Evolutionary conservation across 2,797 vertebrate genomes (phyloP).

Genomic region (Ctenosaura bakeri): DNA sequence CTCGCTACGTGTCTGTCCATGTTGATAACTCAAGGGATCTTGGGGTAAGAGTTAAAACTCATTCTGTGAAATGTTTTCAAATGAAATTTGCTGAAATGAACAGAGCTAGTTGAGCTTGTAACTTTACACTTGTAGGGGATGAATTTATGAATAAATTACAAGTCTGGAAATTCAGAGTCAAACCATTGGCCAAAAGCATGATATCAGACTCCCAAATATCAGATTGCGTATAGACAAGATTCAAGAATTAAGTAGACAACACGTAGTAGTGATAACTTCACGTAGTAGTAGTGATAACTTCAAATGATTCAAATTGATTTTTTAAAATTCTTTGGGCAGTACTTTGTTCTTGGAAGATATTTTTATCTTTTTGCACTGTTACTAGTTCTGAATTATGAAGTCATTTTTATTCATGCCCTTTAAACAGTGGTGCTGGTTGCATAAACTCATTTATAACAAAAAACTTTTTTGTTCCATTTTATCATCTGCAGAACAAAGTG

Average conservation of each 20-base stretch:
- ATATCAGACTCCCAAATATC: not conserved
- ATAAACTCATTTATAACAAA: not conserved
- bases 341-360: not conserved
- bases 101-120: not conserved
- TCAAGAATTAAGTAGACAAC: not conserved
- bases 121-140: not conserved
- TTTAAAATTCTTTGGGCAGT: not conserved
- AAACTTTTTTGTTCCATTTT: conserved; percentile 56
- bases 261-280: not conserved
- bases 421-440: not conserved
- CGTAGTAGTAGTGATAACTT: not conserved
- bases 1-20: conserved; percentile 93
- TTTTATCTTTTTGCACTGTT: conserved; percentile 21
- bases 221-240: not conserved
- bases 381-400: not conserved
- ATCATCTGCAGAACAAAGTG: conserved; percentile 93
- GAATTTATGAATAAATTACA: conserved; percentile 1
- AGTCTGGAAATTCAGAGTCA: not conserved
- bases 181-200: not conserved
- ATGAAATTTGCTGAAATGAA: not conserved
- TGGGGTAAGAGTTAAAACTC: conserved; percentile 85
- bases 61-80: not conserved
- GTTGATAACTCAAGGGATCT: conserved; percentile 99
- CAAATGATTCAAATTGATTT: not conserved
- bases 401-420: not conserved